phyloP scores from a whole-genome alignment of 1,140 invertebrate genomes.

The Asbolus verrucosus region DNA sequence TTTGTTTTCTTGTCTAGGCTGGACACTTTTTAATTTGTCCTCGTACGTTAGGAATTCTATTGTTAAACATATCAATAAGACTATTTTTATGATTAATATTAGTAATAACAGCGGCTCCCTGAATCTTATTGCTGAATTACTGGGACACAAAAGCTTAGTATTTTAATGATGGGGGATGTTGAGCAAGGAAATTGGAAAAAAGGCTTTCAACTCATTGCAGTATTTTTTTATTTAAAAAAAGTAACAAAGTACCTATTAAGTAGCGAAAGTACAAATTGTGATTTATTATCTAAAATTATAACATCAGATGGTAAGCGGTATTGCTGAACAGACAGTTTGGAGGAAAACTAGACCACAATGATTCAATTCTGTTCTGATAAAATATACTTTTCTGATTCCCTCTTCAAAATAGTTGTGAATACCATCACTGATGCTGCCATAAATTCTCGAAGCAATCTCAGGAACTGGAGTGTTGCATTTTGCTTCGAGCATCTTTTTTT shows the following conservation, averaged over 20 bases:
- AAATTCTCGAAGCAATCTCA: neutral
- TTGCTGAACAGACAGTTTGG: conserved; percentile 2
- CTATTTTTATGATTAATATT: neutral
- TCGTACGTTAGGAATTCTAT: too few relatives aligned
- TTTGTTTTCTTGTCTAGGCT: too few relatives aligned
- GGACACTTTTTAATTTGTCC: too few relatives aligned
- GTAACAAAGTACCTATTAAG: neutral
- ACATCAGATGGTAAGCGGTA: neutral
- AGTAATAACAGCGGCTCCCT: neutral
- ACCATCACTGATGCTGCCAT: neutral
- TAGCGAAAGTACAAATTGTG: conserved; percentile 2
- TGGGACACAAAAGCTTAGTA: neutral
- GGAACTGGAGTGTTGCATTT: neutral
- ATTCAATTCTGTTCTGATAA: neutral
- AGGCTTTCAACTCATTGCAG: conserved; percentile 18
- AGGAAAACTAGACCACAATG: neutral
- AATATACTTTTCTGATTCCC: neutral
- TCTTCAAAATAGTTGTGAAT: conserved; percentile 2
- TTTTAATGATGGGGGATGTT: neutral
- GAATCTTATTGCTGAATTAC: neutral
- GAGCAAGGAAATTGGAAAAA: neutral
- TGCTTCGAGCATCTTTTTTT: neutral
- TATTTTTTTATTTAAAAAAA: conserved; percentile 16
- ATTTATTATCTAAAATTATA: neutral
- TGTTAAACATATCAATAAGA: neutral